These are phyloP conservation scores for Oriolus oriolus DNA, from an alignment of 2,113 vertebrate species.

Conservation along the genomic window DNA sequence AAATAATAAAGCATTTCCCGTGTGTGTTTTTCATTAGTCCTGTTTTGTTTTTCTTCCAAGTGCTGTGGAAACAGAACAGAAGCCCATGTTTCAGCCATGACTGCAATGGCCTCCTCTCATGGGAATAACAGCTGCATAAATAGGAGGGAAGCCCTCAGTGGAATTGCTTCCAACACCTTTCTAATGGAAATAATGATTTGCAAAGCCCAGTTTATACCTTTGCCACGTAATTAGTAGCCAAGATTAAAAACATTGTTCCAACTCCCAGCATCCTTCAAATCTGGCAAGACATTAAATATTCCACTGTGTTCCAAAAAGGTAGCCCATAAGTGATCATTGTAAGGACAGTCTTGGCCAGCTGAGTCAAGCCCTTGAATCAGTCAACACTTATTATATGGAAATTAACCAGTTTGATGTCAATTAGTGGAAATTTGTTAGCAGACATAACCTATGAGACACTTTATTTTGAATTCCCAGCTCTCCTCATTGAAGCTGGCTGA, in stretches of 20 bases:
- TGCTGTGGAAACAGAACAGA: constrained; percentile 95
- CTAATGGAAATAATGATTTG: constrained; percentile 94
- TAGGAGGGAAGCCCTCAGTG: constrained; percentile 73
- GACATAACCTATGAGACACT: constrained; percentile 58
- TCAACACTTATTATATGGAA: constrained; percentile 81
- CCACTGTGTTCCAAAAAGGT: constrained; percentile 70
- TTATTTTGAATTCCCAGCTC: constrained; percentile 46
- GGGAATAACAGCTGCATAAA: constrained; percentile 88
- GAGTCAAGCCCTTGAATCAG: constrained; percentile 72
- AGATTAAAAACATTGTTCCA: constrained; percentile 77
- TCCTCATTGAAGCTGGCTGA: not conserved
- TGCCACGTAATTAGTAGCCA: constrained; percentile 77
- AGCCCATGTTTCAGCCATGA: constrained; percentile 83
- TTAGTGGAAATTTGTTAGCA: constrained; percentile 80
- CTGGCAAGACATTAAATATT: constrained; percentile 77
- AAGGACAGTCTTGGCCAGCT: constrained; percentile 50
- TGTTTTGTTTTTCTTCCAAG: constrained; percentile 97
- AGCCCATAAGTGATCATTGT: constrained; percentile 64
- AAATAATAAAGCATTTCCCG: constrained; percentile 99
- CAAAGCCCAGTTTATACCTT: constrained; percentile 77
- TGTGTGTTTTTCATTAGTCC: constrained; percentile 99
- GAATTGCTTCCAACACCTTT: constrained; percentile 87
- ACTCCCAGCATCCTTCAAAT: constrained; percentile 77
- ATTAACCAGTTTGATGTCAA: constrained; percentile 79
- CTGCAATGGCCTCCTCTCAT: constrained; percentile 82